Base-by-base conservation (phyloP, 1,140 invertebrate species). In the Drosophila seguyi region DNA sequence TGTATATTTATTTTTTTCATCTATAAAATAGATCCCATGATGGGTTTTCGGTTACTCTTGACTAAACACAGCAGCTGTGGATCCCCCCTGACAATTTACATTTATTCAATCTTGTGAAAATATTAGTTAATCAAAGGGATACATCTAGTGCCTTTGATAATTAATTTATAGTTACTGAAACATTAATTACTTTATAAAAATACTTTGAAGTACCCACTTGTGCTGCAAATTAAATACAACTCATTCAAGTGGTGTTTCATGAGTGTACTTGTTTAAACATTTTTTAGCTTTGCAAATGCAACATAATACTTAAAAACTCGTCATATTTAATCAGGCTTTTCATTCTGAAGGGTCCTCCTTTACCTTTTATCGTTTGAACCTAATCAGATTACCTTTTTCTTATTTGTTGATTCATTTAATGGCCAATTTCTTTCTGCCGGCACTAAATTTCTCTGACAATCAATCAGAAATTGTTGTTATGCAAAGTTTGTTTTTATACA, bases 401-500 rank as follows among this genome's bases (percentile, higher is more conserved):
- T 6, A 16, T 48, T 48, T 48, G 27, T 34, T 29, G 6, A 18
- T 22, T 41, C 7, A 31, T 36, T 72, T 72, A 20, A 50, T 72
- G 68, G 22, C 14, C 66, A 72, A 72, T 72, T 72, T 71, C 48
- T 66, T 71, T 62, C 13, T 22, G 44, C 38, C 45, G 34, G 18
- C 36, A n/a, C 31, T 45, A 45, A 71, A 71, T 71, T 66, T 72
- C 68, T 36, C 67, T 27, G 42, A 14, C 67, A 58, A 72, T 57
- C 65, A 71, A 69, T 72, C 68, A 59, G 68, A 47, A 72, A 72
- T 69, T 41, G 42, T 58, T 72, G 68, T 72, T 72, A 72, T 71
- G 68, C 68, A 72, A 72, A 72, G 68, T 72, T 71, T 39, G 52
- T 45, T 71, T 69, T 53, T 69, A 71, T 71, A 47, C 42, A 59